phyloP scores from a whole-genome alignment of 2,113 vertebrate species.

The Melospiza georgiana region DNA sequence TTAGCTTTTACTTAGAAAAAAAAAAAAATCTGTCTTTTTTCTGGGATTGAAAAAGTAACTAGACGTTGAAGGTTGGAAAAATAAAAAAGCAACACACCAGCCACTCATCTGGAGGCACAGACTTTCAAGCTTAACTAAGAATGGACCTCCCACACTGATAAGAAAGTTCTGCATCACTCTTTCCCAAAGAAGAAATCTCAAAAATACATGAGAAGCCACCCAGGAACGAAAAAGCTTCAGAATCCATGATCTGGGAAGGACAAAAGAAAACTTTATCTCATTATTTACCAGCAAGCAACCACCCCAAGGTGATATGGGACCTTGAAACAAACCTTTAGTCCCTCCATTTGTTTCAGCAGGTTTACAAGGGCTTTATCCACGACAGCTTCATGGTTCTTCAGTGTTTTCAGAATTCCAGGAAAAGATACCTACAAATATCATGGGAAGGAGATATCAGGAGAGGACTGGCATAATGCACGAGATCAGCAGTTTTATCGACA shows the following conservation, averaged over 20 bases:
- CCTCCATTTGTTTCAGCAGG: neutral
- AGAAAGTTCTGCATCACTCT: neutral
- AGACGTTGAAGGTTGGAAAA: neutral
- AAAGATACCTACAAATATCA: neutral
- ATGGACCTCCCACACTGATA: neutral
- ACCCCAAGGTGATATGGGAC: neutral
- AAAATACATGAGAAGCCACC: neutral
- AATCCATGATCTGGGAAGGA: neutral
- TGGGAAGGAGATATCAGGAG: neutral
- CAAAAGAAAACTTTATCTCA: neutral
- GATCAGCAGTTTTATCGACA: neutral
- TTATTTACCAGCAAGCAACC: neutral
- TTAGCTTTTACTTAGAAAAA: neutral
- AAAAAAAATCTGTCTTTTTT: neutral
- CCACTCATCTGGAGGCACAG: neutral
- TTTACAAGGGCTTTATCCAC: neutral
- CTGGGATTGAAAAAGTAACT: neutral
- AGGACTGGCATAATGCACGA: fast-evolving
- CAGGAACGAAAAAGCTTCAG: neutral
- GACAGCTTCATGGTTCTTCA: neutral
- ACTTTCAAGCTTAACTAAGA: neutral
- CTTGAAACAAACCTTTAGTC: constrained; percentile 23
- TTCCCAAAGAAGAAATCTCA: neutral
- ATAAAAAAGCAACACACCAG: neutral
- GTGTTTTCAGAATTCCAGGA: neutral